Evolutionary conservation across 2,797 vertebrate genomes (phyloP).

Genomic region (Pempheris klunzingeri): DNA sequence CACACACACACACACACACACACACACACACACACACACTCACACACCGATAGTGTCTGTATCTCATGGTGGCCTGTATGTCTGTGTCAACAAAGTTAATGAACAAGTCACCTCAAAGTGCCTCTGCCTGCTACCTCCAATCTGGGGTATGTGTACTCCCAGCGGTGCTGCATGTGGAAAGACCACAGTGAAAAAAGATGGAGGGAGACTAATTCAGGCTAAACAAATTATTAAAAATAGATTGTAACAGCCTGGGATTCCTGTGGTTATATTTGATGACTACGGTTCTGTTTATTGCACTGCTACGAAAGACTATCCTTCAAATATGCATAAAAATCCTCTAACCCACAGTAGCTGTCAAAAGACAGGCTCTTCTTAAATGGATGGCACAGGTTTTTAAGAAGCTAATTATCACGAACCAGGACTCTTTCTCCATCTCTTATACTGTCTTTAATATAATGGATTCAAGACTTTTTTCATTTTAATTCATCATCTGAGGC

Average conservation of each 20-base stretch:
- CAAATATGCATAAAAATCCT: conserved; percentile 19
- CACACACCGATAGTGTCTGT: neutral
- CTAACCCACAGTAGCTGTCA: neutral
- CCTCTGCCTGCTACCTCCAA: conserved; percentile 45
- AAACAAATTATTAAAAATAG: conserved; percentile 61
- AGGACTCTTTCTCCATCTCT: conserved; percentile 21
- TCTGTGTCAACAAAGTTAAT: conserved; percentile 73
- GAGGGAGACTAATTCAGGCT: conserved; percentile 42
- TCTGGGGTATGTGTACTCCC: conserved; percentile 45
- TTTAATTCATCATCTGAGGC: conserved; percentile 40
- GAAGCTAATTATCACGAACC: conserved; percentile 40
- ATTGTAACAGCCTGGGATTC: conserved; percentile 47
- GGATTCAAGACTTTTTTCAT: conserved; percentile 36
- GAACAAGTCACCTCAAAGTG: conserved; percentile 65
- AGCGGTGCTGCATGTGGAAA: conserved; percentile 54
- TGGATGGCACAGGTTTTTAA: conserved; percentile 25
- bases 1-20: neutral
- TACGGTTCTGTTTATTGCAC: conserved; percentile 14
- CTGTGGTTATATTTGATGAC: conserved; percentile 41
- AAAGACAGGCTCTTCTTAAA: conserved; percentile 10
- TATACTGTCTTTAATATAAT: conserved; percentile 39
- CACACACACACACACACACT: conserved; percentile 18
- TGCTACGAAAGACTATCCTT: conserved; percentile 11
- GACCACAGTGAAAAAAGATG: conserved; percentile 36
- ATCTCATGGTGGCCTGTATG: conserved; percentile 45